Base-by-base conservation (phyloP, 2,888 invertebrate species). In the Amorpha juglandis region DNA sequence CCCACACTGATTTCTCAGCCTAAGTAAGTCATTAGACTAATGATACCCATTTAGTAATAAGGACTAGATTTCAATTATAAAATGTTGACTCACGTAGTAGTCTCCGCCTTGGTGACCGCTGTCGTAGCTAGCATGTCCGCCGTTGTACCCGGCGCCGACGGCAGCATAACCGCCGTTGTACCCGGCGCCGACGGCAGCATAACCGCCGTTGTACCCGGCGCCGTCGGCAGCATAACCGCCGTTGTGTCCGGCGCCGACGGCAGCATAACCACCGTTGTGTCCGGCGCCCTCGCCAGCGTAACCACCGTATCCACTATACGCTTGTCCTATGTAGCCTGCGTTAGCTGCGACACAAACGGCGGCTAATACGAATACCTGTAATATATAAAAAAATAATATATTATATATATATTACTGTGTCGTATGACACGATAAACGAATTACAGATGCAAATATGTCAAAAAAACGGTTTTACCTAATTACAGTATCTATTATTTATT, bases 41-140 rank as follows among this genome's bases (percentile, higher is more conserved):
- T 27, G 27, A 27, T 1, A 27, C 27, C 4, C 27, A 27, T 27
- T 27, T 27, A 12, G 6, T 62, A 45, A 45, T 33, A 7, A 38
- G 9, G 38, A 38, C 38, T 38, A 38, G 7, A 6, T 38, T 38
- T 1, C 38, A 27, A 27, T 38, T 6, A 38, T 38, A 9, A 27
- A 64, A 65, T 33, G 11, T 45, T 21, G 52, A 82, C 85, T 86
- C 76, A 93, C 93, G 74, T 91, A 87, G 74, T 93, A 91, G 69
- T 91, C 92, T 3, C 81, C 87, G 69, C 81, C 86, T 69, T 89
- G 88, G 14, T 79, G 75, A 53, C 81, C 76, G 12, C 77, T 82
- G 63, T 72, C 71, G 66, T 83, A 77, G 14, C 74, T 78, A 0
- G 65, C 69, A n/a, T 68, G 51, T 0, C 62, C 63, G 45, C 66